Evolutionary conservation across 2,888 invertebrate species (phyloP).

Genomic region (Trachelus troglodyta): DNA sequence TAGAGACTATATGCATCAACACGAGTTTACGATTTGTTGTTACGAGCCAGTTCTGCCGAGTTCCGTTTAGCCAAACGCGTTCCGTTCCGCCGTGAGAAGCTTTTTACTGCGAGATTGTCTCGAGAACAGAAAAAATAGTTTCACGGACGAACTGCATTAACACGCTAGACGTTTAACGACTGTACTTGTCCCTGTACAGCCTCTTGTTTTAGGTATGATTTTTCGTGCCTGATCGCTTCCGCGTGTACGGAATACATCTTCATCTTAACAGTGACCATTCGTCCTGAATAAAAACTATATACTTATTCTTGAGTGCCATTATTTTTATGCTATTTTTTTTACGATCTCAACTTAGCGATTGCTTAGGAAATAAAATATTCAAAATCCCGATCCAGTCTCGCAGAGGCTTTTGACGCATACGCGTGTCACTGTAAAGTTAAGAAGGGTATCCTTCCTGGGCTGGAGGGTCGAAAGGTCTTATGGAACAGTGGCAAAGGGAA

Average conservation of each 20-base stretch:
- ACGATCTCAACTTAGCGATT: not conserved
- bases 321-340: not conserved
- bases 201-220: not conserved
- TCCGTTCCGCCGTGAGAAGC: not conserved
- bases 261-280: not conserved
- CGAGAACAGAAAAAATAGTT: not conserved
- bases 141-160: not conserved
- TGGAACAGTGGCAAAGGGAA: not conserved
- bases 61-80: not conserved
- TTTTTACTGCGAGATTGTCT: not conserved
- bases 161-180: not conserved
- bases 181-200: not conserved
- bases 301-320: not conserved
- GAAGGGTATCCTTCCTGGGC: not conserved
- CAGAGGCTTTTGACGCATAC: not conserved
- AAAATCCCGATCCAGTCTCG: not conserved
- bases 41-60: not conserved
- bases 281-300: not conserved
- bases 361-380: not conserved
- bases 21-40: not conserved
- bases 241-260: not conserved
- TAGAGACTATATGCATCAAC: not conserved
- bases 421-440: not conserved
- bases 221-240: not conserved
- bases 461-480: constrained; percentile 5